phyloP scores from a whole-genome alignment of 2,113 vertebrate species.

The Myrmecobius fasciatus region DNA sequence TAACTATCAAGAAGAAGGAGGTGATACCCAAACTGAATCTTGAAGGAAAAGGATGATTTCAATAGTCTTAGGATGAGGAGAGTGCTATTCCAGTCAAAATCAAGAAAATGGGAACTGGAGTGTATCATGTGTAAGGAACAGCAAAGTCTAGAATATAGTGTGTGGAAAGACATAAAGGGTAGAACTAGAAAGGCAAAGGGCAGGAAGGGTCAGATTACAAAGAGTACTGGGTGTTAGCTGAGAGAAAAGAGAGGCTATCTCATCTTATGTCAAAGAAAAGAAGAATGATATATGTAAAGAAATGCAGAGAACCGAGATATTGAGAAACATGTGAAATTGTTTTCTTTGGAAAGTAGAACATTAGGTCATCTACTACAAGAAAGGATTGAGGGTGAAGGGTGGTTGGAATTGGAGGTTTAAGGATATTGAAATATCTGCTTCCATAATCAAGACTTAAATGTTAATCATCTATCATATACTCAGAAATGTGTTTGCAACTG shows the following conservation, averaged over 20 bases:
- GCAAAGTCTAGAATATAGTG: background rate
- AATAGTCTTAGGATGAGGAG: background rate
- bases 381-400: background rate
- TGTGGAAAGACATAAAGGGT: background rate
- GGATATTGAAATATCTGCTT: background rate
- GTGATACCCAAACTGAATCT: background rate
- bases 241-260: background rate
- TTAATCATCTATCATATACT: background rate
- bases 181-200: background rate
- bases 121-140: background rate
- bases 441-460: constrained; percentile 24
- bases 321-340: background rate
- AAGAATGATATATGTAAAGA: background rate
- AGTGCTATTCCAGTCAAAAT: background rate
- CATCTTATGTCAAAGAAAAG: background rate
- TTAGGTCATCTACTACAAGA: background rate
- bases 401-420: background rate
- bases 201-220: background rate
- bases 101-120: background rate
- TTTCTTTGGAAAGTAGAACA: background rate
- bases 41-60: background rate
- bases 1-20: background rate
- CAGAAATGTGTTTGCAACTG: background rate
- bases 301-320: background rate
- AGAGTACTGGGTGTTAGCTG: background rate